phyloP scores from a whole-genome alignment of 2,797 vertebrate genomes.

The Hozukius guyotensis region DNA sequence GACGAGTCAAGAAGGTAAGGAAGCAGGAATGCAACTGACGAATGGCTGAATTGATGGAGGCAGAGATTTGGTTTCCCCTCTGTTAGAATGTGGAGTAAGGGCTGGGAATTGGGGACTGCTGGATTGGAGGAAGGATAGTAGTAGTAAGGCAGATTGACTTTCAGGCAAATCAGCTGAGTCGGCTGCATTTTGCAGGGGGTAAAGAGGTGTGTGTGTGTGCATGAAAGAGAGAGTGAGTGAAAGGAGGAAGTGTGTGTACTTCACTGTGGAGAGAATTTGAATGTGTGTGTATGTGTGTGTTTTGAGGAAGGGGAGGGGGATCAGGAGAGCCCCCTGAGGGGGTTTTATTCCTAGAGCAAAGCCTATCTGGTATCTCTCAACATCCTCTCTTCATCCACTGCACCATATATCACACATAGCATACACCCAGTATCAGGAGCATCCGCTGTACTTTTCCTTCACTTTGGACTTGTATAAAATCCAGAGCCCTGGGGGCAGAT shows the following conservation, averaged over 20 bases:
- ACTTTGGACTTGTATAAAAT: conserved; percentile 65
- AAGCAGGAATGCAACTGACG: not conserved
- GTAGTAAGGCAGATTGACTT: conserved; percentile 77
- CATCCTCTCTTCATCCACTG: conserved; percentile 65
- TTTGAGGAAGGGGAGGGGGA: conserved; percentile 46
- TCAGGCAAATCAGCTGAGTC: conserved; percentile 76
- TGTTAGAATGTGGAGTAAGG: conserved; percentile 39
- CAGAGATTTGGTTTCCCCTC: conserved; percentile 58
- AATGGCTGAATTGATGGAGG: conserved; percentile 27
- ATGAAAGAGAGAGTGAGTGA: conserved; percentile 34
- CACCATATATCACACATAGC: conserved; percentile 59
- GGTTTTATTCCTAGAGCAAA: conserved; percentile 69
- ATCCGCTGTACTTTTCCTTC: conserved; percentile 63
- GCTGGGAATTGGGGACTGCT: conserved; percentile 67
- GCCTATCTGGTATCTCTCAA: conserved; percentile 76
- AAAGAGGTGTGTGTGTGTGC: conserved; percentile 45
- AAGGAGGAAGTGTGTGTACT: conserved; percentile 48
- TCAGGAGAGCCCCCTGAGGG: conserved; percentile 67
- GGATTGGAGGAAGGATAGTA: conserved; percentile 59
- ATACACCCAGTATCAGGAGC: conserved; percentile 49
- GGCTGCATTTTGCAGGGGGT: conserved; percentile 52
- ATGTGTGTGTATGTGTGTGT: conserved; percentile 38
- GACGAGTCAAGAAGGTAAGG: conserved; percentile 97
- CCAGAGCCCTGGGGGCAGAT: conserved; percentile 63
- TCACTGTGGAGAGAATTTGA: conserved; percentile 37